Percentiles rank a stretch among this genome's conserved stretches.
These are phyloP conservation scores for Parazoanthus darwini DNA, from an alignment of 92 coral and sea anemone species.

Conservation along the genomic window DNA sequence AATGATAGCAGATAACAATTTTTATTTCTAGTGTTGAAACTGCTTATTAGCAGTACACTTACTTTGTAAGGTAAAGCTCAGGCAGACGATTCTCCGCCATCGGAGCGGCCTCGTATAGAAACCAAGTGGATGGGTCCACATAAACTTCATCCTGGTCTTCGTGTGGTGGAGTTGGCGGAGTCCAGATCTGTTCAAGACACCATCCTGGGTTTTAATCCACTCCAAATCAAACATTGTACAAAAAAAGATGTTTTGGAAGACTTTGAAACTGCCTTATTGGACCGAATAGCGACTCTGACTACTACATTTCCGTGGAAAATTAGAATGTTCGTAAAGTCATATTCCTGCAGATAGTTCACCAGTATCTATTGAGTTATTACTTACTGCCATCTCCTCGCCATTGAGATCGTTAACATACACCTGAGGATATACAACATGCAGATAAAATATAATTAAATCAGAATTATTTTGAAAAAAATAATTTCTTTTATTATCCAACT, in stretches of 20 bases:
- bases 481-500: too few species aligned
- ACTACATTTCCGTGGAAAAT: background rate
- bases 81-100: conserved; percentile 72
- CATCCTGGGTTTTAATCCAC: background rate
- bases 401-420: conserved; percentile 90
- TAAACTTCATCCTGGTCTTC: conserved; percentile 87
- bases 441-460: background rate
- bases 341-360: background rate
- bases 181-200: conserved; percentile 75
- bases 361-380: conserved; percentile 21
- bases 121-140: conserved; percentile 73
- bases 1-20: too few species aligned
- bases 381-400: conserved; percentile 99
- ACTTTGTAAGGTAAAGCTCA: conserved; percentile 79
- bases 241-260: background rate
- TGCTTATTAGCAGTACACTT: conserved; percentile 6
- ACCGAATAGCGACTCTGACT: background rate
- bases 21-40: too few species aligned
- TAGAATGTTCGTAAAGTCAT: background rate
- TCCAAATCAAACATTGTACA: background rate
- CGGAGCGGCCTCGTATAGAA: conserved; percentile 77
- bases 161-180: conserved; percentile 98
- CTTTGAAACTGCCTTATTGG: background rate
- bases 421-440: conserved; percentile 51
- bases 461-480: background rate